Conservation (phyloP, 2,797 vertebrate species). For the Acropternis orthonyx region DNA sequence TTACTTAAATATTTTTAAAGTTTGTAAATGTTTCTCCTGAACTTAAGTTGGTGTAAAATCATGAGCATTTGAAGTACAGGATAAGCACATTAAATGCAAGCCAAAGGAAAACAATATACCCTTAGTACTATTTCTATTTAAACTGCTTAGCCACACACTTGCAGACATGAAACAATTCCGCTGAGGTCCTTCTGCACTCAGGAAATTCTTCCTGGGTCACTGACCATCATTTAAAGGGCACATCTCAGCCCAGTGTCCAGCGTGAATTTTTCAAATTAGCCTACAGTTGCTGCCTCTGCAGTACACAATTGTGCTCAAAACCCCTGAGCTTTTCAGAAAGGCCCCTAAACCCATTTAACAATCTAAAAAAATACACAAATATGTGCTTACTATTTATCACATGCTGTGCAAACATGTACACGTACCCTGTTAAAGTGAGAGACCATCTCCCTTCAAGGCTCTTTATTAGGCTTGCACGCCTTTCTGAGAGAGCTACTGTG, state of each 20-base stretch:
- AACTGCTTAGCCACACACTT: slow-evolving; percentile 64
- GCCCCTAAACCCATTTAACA: background rate
- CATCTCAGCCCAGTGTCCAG: slow-evolving; percentile 51
- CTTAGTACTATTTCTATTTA: slow-evolving; percentile 35
- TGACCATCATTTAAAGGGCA: slow-evolving; percentile 65
- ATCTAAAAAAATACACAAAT: background rate
- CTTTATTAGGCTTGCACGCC: background rate
- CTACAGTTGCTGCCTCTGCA: slow-evolving; percentile 56
- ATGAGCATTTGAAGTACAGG: background rate
- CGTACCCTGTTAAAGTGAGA: background rate
- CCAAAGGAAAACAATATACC: slow-evolving; percentile 16
- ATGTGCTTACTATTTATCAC: background rate
- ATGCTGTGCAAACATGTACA: rapidly evolving
- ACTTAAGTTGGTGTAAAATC: background rate
- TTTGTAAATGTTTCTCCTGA: background rate
- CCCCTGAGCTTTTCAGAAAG: slow-evolving; percentile 42
- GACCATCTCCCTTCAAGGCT: background rate
- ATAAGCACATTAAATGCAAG: slow-evolving; percentile 32
- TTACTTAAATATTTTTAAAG: background rate
- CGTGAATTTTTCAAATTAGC: slow-evolving; percentile 63
- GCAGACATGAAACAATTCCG: slow-evolving; percentile 53
- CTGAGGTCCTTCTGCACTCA: slow-evolving; percentile 37
- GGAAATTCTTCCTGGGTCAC: slow-evolving; percentile 69
- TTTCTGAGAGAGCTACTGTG: background rate
- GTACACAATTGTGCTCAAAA: slow-evolving; percentile 17